Percentiles rank a stretch among this genome's conserved stretches.
phyloP scores from a whole-genome alignment of 2,797 vertebrate genomes.

The Benthosema pterotum region DNA sequence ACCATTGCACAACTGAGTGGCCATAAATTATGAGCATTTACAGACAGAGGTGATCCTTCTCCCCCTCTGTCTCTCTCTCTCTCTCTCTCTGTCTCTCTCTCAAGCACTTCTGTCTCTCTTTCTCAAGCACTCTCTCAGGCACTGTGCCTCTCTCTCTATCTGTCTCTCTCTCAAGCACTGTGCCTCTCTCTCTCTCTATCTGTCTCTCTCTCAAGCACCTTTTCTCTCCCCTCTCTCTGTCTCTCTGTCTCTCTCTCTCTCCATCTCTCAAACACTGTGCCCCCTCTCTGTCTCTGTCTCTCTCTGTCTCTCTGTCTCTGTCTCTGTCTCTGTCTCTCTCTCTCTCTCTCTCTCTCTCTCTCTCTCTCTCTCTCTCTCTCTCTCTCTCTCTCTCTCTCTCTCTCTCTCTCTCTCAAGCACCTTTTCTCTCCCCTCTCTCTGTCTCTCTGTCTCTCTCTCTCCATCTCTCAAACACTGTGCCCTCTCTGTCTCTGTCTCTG shows the following conservation, averaged over 20 bases:
- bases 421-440: no score
- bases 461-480: no score
- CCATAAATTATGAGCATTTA: slow-evolving; percentile 12
- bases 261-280: no score
- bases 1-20: no score
- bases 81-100: not conserved
- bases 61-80: slow-evolving; percentile 21
- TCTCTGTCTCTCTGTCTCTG: no score
- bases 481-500: not conserved
- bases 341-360: no score
- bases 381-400: no score
- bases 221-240: slow-evolving; percentile 32
- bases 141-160: slow-evolving; percentile 34
- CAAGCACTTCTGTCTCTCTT: slow-evolving; percentile 19
- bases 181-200: not conserved
- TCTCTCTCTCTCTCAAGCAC: no score
- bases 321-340: slow-evolving; percentile 40
- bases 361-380: no score
- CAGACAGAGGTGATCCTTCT: slow-evolving; percentile 54
- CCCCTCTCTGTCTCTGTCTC: no score
- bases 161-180: not conserved
- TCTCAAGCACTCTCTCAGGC: slow-evolving; percentile 32
- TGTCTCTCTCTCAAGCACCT: slow-evolving; percentile 23
- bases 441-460: slow-evolving; percentile 22
- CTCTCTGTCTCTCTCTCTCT: no score